Evolutionary conservation across 2,113 vertebrate species (phyloP).

Genomic region (Glaucomys volans): DNA sequence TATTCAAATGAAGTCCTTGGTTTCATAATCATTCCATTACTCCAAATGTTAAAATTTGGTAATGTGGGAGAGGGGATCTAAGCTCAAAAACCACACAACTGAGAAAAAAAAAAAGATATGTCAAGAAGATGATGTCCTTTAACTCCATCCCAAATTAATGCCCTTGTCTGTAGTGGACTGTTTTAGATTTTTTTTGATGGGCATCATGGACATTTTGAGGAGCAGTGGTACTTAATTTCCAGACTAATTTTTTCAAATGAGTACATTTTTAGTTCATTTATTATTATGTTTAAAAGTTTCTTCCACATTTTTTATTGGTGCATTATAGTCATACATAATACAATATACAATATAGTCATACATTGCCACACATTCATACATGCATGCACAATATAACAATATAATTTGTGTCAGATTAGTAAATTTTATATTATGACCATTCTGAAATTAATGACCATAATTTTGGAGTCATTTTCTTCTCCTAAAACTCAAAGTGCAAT

Average conservation of each 20-base stretch:
- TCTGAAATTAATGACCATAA: constrained; percentile 10
- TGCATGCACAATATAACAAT: no score
- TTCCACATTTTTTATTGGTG: no score
- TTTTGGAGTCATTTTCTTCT: constrained; percentile 19
- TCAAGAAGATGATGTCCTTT: not conserved
- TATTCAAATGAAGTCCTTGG: not conserved
- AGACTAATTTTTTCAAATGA: not conserved
- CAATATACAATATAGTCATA: no score
- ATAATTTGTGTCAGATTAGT: not conserved
- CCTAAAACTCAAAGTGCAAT: not conserved
- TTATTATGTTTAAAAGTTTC: no score
- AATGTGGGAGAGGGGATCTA: not conserved
- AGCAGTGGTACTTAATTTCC: not conserved
- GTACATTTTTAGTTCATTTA: not conserved
- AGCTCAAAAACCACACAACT: not conserved
- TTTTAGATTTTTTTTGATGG: constrained; percentile 25
- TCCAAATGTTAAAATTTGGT: not conserved
- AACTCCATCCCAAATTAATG: not conserved
- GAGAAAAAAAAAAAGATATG: not conserved
- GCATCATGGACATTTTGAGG: not conserved
- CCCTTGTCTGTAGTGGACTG: not conserved
- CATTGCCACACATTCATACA: no score
- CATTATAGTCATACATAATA: no score
- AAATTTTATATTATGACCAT: constrained; percentile 1
- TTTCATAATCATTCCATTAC: not conserved